A percentile compares a stretch with the other conserved stretches of the same genome.
phyloP scores from a whole-genome alignment of 1,140 invertebrate genomes.

The Thaumatotibia leucotreta region DNA sequence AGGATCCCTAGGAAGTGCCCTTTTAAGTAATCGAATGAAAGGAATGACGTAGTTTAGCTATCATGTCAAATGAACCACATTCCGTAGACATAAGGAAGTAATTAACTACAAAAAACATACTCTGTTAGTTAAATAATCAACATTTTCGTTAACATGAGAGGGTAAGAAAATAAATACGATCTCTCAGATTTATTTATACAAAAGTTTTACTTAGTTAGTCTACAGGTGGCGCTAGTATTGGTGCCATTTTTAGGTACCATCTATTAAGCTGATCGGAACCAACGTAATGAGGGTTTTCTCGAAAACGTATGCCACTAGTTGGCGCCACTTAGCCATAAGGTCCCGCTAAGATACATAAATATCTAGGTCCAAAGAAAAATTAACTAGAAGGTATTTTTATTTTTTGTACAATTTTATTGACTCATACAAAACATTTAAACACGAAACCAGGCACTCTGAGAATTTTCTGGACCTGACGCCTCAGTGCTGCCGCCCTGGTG shows the following conservation, averaged over 20 bases:
- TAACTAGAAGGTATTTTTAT: no score
- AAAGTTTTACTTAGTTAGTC: background rate
- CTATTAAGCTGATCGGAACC: background rate
- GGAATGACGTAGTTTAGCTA: conserved; percentile 35
- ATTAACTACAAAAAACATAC: no score
- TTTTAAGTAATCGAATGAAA: conserved; percentile 47
- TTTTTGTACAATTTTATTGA: no score
- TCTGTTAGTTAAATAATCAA: background rate
- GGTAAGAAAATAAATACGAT: background rate
- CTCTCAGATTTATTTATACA: background rate
- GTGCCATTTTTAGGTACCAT: background rate
- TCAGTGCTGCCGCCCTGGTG: no score
- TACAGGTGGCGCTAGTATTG: background rate
- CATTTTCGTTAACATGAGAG: background rate
- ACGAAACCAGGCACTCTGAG: no score
- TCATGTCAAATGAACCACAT: conserved; percentile 53
- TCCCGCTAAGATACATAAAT: no score
- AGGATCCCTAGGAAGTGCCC: conserved; percentile 63
- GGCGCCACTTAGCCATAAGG: no score
- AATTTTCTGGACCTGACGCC: no score
- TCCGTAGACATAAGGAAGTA: conserved; percentile 65
- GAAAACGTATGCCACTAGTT: no score
- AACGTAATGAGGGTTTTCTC: no score
- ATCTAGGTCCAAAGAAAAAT: no score
- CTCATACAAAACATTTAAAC: no score